Evolutionary conservation across 1,140 invertebrate genomes (phyloP), one percentile per base, ranked within the genome.

Genomic region (Trichomalopsis sarcophagae): DNA sequence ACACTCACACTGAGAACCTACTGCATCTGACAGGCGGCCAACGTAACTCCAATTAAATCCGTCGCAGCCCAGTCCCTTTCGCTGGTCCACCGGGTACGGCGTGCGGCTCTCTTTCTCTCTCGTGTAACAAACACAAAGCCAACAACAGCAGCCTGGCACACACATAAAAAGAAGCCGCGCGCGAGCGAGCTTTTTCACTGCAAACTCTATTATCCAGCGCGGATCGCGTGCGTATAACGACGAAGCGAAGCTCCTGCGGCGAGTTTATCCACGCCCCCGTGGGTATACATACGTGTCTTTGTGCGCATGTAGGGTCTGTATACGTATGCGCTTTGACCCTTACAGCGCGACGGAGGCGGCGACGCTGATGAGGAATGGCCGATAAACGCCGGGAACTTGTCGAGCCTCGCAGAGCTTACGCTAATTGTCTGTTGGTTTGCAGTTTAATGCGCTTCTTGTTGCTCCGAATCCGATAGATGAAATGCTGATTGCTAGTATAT

Each of bases 11-110:
- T 14, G 47, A 50, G 13, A 14, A 50, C 13, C 47, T 6, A 33
- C 21, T 79, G 77, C 50, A 66, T 30, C 27, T 66, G 77, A 79
- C 77, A 79, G 30, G 33, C 21, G 17, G 11, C 36, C 55, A 62
- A 33, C 36, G 68, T 71, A 66, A 73, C 33, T 81, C 79, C 79
- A 81, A 81, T 81, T 73, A 73, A 81, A 73, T 21, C 27, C 11
- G 13, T 17, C 62, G 27, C 9, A 47, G 23, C 30, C 36, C 4
- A 55, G 33, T 36, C 33, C 13, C 27, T 62, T 62, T 62, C 21
- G 55, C 17, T 17, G 17, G 21, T 62, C 5, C 55, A 21, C 55
- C 21, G 55, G 21, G 14, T 62, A 47, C 10, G 44, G 44, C 4
- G 13, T 4, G 44, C 9, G 13, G 44, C 44, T 36, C 33, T 36